A percentile compares a stretch with the other conserved stretches of the same genome.
phyloP scores from a whole-genome alignment of 2,888 invertebrate genomes.

The Nomada ferruginata region DNA sequence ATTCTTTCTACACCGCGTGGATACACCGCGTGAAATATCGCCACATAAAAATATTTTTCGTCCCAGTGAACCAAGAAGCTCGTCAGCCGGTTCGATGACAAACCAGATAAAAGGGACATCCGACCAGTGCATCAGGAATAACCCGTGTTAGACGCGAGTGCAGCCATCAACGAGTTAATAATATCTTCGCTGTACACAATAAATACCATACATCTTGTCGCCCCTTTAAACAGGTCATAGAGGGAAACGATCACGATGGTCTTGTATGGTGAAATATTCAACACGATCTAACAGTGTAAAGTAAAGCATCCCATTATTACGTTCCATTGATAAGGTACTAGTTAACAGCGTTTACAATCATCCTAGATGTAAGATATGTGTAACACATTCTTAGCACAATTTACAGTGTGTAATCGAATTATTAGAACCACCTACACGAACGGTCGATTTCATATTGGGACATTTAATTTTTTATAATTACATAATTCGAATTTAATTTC shows the following conservation, averaged over 20 bases:
- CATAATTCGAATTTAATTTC: too few relatives aligned
- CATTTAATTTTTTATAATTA: too few relatives aligned
- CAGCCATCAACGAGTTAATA: constrained; percentile 30
- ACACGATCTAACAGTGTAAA: neutral
- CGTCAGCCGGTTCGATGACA: constrained; percentile 14
- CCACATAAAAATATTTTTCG: constrained; percentile 2
- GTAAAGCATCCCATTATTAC: constrained; percentile 28
- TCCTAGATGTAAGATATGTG: too few relatives aligned
- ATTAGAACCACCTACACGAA: too few relatives aligned
- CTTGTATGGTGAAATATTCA: neutral
- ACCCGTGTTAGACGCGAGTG: constrained; percentile 4
- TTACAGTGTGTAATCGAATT: too few relatives aligned
- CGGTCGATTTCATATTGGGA: too few relatives aligned
- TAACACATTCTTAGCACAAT: too few relatives aligned
- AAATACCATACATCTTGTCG: constrained; percentile 30
- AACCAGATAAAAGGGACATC: constrained; percentile 4
- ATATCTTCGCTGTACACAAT: constrained; percentile 30
- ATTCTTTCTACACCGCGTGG: neutral
- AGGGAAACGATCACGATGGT: neutral
- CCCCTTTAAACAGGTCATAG: constrained; percentile 29
- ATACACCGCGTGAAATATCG: neutral
- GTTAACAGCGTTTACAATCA: too few relatives aligned
- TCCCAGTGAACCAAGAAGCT: neutral
- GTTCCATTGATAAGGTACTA: neutral
- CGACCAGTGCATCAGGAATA: constrained; percentile 17